Conservation (phyloP, 2,797 vertebrate genomes). For the Gymnothorax javanicus region DNA sequence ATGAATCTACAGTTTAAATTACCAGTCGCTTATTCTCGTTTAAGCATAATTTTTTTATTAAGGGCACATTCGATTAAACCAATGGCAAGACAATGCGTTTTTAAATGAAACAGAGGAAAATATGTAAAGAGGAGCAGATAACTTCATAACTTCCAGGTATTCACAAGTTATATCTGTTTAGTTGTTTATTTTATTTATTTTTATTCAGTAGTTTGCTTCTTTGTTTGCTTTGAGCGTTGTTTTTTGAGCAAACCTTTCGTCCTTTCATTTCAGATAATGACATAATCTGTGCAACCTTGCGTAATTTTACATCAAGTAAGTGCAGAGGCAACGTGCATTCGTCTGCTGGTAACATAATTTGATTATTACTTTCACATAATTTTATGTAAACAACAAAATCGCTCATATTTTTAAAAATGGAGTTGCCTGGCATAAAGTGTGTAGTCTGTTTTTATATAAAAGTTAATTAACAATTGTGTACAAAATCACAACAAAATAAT, state of each 20-base stretch:
- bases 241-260: constrained; percentile 3
- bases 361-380: constrained; percentile 70
- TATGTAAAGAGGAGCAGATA: constrained; percentile 73
- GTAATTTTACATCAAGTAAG: constrained; percentile 79
- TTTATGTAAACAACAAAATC: constrained; percentile 83
- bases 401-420: constrained; percentile 85
- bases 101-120: constrained; percentile 38
- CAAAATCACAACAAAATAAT: constrained; percentile 93
- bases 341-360: constrained; percentile 84
- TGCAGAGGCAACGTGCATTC: constrained; percentile 87
- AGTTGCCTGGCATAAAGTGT: constrained; percentile 86
- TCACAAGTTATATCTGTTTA: constrained; percentile 68
- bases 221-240: constrained; percentile 23
- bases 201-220: constrained; percentile 53
- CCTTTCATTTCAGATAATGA: constrained; percentile 59
- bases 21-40: constrained; percentile 55
- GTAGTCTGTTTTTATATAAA: constrained; percentile 84
- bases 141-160: constrained; percentile 80
- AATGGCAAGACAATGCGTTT: constrained; percentile 34
- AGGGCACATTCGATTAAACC: constrained; percentile 64
- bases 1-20: constrained; percentile 55
- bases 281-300: constrained; percentile 74
- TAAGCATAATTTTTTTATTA: constrained; percentile 44
- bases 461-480: constrained; percentile 89
- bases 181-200: constrained; percentile 61